Evolutionary conservation across 2,888 invertebrate species (phyloP).

Genomic region (Tetrapedia diversipes): DNA sequence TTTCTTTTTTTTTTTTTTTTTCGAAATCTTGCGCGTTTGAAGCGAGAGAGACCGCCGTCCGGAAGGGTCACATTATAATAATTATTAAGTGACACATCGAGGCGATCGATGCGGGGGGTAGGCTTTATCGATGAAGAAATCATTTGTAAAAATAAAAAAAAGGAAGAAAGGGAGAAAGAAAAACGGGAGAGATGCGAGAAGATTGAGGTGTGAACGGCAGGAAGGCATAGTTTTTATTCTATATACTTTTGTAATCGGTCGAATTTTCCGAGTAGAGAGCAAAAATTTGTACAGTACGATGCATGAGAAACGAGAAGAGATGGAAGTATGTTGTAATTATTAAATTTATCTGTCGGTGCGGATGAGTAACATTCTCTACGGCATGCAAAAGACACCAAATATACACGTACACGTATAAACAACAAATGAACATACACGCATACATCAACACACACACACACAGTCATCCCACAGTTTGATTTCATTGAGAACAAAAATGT

Average conservation of each 20-base stretch:
- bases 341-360: slow-evolving; percentile 43
- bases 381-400: neutral
- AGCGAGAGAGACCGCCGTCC: slow-evolving; percentile 39
- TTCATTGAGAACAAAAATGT: slow-evolving; percentile 12
- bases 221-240: slow-evolving; percentile 65
- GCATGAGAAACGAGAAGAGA: slow-evolving; percentile 13
- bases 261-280: slow-evolving; percentile 42
- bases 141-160: slow-evolving; percentile 53
- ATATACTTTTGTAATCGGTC: slow-evolving; percentile 67
- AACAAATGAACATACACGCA: neutral
- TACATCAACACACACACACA: slow-evolving; percentile 2
- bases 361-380: slow-evolving; percentile 22
- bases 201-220: slow-evolving; percentile 21
- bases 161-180: neutral
- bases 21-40: slow-evolving; percentile 49
- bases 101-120: slow-evolving; percentile 48
- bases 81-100: slow-evolving; percentile 49
- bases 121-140: slow-evolving; percentile 50
- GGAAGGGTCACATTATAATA: slow-evolving; percentile 29
- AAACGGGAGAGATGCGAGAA: neutral
- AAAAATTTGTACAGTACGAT: slow-evolving; percentile 46
- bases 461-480: slow-evolving; percentile 42
- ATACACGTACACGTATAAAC: neutral
- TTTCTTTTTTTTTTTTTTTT: slow-evolving; percentile 31
- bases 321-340: slow-evolving; percentile 11